Evolutionary conservation across 2,888 invertebrate species (phyloP).

Genomic region (Mythimna vitellina): DNA sequence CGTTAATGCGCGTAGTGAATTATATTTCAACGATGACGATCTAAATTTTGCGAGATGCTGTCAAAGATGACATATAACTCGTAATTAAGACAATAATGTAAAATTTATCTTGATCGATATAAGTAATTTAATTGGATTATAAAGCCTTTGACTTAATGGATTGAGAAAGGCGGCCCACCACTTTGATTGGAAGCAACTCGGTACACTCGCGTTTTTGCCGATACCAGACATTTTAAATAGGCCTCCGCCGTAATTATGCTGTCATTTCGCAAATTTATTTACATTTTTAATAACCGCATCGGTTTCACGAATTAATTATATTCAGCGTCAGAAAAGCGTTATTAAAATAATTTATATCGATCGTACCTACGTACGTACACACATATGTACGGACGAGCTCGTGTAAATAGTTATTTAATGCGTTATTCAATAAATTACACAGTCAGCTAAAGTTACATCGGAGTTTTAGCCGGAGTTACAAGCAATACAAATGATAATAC

Average conservation of each 20-base stretch:
- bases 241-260: conserved; percentile 78
- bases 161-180: conserved; percentile 67
- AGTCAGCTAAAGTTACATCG: conserved; percentile 73
- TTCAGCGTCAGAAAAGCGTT: conserved; percentile 66
- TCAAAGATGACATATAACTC: conserved; percentile 72
- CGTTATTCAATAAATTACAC: conserved; percentile 75
- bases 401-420: conserved; percentile 69
- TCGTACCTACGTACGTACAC: conserved; percentile 45
- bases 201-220: conserved; percentile 70
- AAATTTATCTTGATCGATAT: conserved; percentile 72
- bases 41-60: conserved; percentile 57
- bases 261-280: conserved; percentile 82
- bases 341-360: conserved; percentile 68
- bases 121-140: conserved; percentile 82
- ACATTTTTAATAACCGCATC: conserved; percentile 81
- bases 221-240: conserved; percentile 74
- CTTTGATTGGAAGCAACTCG: conserved; percentile 69
- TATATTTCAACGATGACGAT: conserved; percentile 50
- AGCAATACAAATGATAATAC: conserved; percentile 83
- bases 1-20: conserved; percentile 16
- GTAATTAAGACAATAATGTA: conserved; percentile 76
- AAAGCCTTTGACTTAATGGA: conserved; percentile 77
- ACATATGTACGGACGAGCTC: conserved; percentile 43
- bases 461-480: conserved; percentile 73
- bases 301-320: conserved; percentile 75